Evolutionary conservation across 2,888 invertebrate genomes (phyloP), one percentile per base, ranked within the genome.

Genomic region (Luffia ferchaultella): DNA sequence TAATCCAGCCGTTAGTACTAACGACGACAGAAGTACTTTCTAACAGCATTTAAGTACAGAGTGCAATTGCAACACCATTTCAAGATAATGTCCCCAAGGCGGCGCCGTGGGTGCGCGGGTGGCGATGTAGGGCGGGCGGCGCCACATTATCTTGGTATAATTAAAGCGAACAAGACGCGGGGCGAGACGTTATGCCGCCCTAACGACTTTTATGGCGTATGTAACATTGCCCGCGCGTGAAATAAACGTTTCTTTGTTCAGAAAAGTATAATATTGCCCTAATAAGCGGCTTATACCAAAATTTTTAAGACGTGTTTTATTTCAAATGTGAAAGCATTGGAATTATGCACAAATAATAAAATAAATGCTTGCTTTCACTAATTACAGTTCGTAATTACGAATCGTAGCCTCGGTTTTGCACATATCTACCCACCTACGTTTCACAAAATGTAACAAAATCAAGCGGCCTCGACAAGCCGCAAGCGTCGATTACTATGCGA

Each of bases 201-300:
- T 82, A 82, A 82, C 83, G 82, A 76, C 82, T 80, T 83, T 83
- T 82, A 82, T 80, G 72, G 82, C 78, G 77, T 77, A 82, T 82
- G 82, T 80, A 76, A 80, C 83, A 82, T 80, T 80, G 77, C 78
- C 74, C 76, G 76, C 68, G 76, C 80, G 78, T 82, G 78, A 82
- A 82, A 82, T 79, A 78, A 82, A 82, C 80, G 82, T 80, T 80
- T 76, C 74, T 43, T 47, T 20, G 76, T 75, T 73, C 19, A 17
- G 16, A n/a, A n/a, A n/a, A n/a, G n/a, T n/a, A n/a, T n/a, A n/a
- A n/a, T n/a, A n/a, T n/a, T n/a, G n/a, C n/a, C n/a, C n/a, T n/a
- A n/a, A n/a, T n/a, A n/a, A n/a, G n/a, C n/a, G n/a, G n/a, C n/a
- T n/a, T n/a, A n/a, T n/a, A n/a, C n/a, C n/a, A 44, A 44, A 44